Evolutionary conservation across 2,888 invertebrate species (phyloP), one percentile per base, ranked within the genome.

Genomic region (Macrosoma leucophasiata): DNA sequence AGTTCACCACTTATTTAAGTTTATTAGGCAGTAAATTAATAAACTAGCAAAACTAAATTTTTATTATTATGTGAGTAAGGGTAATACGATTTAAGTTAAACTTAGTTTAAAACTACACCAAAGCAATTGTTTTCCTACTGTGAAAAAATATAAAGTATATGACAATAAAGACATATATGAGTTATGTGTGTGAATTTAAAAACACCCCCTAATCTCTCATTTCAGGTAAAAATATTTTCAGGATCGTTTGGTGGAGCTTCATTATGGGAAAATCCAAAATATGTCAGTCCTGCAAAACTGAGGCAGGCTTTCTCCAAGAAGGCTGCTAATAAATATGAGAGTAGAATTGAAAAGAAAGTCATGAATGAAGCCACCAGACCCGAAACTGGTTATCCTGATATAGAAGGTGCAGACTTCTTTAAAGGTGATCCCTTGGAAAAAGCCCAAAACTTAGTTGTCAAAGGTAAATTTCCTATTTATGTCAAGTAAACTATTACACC

Each of bases 211-310:
- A 7, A 7, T 33, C 23, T 10, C 22, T 21, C 2, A 4, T 88
- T 90, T 57, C 84, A 93, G 70, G 94, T 98, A 0, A 95, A 96
- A 82, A 92, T 99, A 62, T 99, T 99, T 84, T 91, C 91, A 33
- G 94, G 94, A 3, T 97, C 98, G 58, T 99, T 99, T 82, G 92
- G 94, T 39, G n/a, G n/a, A n/a, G n/a, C n/a, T n/a, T n/a, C n/a
- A n/a, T n/a, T n/a, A n/a, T n/a, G 97, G 94, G 94, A 96, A 62
- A 99, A 99, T 85, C 89, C 94, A 1, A 82, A 90, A 52, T 99
- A 96, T 74, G 85, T 96, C 0, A 94, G 96, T 42, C 98, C 98
- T 9, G 91, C 96, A 29, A 91, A 90, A 86, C 88, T 92, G 55
- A 88, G 96, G 12, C 90, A 92, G 62, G 86, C 89, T 28, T 59